Evolutionary conservation across 37 sponge, comb jelly and placozoan species (phyloP).

Genomic region (Haliclona indistincta): DNA sequence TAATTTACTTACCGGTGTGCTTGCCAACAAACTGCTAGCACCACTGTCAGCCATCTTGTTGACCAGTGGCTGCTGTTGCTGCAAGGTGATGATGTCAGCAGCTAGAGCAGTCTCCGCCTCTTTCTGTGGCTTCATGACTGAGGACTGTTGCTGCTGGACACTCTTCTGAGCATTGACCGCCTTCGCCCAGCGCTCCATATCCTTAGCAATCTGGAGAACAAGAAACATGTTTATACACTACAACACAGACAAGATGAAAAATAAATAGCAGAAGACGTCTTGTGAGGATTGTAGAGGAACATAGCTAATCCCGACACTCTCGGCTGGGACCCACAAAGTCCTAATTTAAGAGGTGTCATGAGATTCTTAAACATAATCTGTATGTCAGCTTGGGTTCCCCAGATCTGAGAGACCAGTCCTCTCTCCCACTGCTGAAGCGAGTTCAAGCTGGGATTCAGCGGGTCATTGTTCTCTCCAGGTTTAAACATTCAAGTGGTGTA

Average conservation of each 20-base stretch:
- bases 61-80: background rate
- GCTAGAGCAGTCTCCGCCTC: background rate
- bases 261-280: too few relatives aligned
- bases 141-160: slow-evolving; percentile 31
- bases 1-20: too few relatives aligned
- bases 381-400: slow-evolving; percentile 39
- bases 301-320: too few relatives aligned
- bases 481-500: too few relatives aligned
- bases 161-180: slow-evolving; percentile 76
- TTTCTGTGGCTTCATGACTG: slow-evolving; percentile 26
- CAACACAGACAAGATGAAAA: too few relatives aligned
- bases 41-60: background rate
- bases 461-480: background rate
- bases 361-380: too few relatives aligned
- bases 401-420: slow-evolving; percentile 22
- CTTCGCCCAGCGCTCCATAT: slow-evolving; percentile 99
- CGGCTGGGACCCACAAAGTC: too few relatives aligned
- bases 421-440: slow-evolving; percentile 30
- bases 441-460: slow-evolving; percentile 40
- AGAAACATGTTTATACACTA: too few relatives aligned
- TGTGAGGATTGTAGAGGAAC: too few relatives aligned
- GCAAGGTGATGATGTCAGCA: background rate
- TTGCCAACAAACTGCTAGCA: too few relatives aligned
- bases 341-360: too few relatives aligned
- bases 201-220: slow-evolving; percentile 87